These are phyloP conservation scores for Platycnemis pennipes DNA, from an alignment of 2,888 invertebrate genomes.

Conservation along the genomic window DNA sequence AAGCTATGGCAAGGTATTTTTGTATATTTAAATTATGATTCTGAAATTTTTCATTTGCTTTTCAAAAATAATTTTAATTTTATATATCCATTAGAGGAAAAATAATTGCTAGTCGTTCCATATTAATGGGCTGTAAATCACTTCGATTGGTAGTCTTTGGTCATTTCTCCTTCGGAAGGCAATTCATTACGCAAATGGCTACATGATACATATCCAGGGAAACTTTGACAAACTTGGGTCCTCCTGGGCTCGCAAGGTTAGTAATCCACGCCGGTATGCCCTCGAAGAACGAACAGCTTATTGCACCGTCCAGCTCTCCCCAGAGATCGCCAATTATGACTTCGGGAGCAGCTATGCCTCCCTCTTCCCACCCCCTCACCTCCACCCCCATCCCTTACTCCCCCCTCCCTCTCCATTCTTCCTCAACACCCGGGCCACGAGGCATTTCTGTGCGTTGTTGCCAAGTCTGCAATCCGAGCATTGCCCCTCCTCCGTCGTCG, in stretches of 20 bases:
- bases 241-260: not conserved
- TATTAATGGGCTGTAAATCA: too few species aligned
- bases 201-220: not conserved
- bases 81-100: too few species aligned
- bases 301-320: slow-evolving; percentile 11
- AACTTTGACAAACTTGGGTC: not conserved
- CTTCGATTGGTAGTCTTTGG: too few species aligned
- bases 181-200: not conserved
- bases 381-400: not conserved
- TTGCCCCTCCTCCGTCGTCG: slow-evolving; percentile 38
- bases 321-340: slow-evolving; percentile 65
- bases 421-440: slow-evolving; percentile 63
- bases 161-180: not conserved
- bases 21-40: too few species aligned
- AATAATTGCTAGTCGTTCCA: too few species aligned
- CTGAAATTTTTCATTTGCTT: too few species aligned
- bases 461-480: slow-evolving; percentile 50
- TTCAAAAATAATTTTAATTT: too few species aligned
- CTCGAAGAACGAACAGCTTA: not conserved
- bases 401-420: slow-evolving; percentile 50
- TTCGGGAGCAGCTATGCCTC: not conserved
- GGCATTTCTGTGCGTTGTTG: slow-evolving; percentile 57
- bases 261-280: not conserved
- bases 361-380: not conserved
- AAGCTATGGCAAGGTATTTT: too few species aligned